These are phyloP conservation scores for Hirtodrosophila duncani DNA, from an alignment of 2,888 invertebrate species.

Conservation along the genomic window DNA sequence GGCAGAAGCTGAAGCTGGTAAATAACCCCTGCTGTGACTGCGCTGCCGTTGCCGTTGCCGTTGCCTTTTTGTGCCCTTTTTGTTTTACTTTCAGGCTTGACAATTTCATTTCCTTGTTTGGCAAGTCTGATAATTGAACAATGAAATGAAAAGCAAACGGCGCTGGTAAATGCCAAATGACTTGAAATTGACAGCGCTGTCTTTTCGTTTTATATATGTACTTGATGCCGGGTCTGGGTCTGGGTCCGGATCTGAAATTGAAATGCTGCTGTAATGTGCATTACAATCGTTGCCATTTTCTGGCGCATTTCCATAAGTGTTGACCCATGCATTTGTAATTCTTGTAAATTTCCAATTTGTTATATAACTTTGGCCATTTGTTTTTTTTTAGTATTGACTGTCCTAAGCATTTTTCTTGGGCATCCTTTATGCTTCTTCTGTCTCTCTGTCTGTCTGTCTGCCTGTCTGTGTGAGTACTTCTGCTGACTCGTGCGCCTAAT, in stretches of 20 bases:
- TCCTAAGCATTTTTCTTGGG: conserved; percentile 17
- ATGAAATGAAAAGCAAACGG: conserved; percentile 36
- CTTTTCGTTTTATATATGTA: neutral
- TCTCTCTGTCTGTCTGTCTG: neutral
- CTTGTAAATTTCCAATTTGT: conserved; percentile 64
- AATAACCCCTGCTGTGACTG: neutral
- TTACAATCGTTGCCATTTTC: conserved; percentile 39
- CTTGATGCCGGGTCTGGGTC: conserved; percentile 1
- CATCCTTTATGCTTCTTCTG: conserved; percentile 13
- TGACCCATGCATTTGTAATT: conserved; percentile 40
- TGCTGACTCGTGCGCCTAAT: conserved; percentile 66
- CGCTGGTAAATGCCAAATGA: conserved; percentile 9
- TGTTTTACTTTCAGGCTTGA: conserved; percentile 31
- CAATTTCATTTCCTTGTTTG: conserved; percentile 53
- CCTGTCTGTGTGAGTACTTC: conserved; percentile 28
- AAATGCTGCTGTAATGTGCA: conserved; percentile 33
- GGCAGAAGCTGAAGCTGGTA: conserved; percentile 21
- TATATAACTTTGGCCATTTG: conserved; percentile 40
- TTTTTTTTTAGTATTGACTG: conserved; percentile 28
- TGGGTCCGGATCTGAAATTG: too few species aligned
- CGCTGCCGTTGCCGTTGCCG: conserved; percentile 1
- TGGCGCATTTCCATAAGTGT: conserved; percentile 44
- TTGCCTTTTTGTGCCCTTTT: conserved; percentile 36
- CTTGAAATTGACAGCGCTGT: conserved; percentile 8
- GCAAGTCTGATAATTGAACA: conserved; percentile 49